phyloP scores from a whole-genome alignment of 1,140 invertebrate genomes.

The Pissodes strobi region DNA sequence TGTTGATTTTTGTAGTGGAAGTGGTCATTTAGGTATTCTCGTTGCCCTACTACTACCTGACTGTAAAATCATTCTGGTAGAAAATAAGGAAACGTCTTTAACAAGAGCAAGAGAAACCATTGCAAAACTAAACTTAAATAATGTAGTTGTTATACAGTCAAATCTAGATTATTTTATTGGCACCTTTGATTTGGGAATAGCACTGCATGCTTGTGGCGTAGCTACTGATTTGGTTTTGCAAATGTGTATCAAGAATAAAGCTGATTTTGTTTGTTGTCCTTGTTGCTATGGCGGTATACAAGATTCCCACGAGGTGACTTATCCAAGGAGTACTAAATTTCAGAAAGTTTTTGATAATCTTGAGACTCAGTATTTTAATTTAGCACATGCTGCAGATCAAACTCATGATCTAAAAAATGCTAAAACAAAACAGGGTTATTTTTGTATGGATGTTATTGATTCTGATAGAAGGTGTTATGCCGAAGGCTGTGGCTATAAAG shows the following conservation, averaged over 20 bases:
- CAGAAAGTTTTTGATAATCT: slow-evolving; percentile 39
- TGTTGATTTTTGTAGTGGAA: slow-evolving; percentile 94
- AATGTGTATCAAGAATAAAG: slow-evolving; percentile 75
- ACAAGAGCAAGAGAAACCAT: slow-evolving; percentile 74
- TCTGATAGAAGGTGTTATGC: slow-evolving; percentile 79
- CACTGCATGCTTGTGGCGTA: slow-evolving; percentile 91
- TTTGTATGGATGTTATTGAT: slow-evolving; percentile 88
- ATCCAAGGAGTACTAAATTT: slow-evolving; percentile 71
- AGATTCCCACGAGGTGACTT: slow-evolving; percentile 71
- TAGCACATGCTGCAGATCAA: slow-evolving; percentile 89
- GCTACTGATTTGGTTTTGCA: slow-evolving; percentile 91
- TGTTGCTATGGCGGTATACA: slow-evolving; percentile 93
- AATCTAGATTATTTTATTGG: slow-evolving; percentile 85
- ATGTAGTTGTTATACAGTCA: slow-evolving; percentile 83
- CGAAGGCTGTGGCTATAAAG: slow-evolving; percentile 73
- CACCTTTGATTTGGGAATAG: slow-evolving; percentile 80
- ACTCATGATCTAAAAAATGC: slow-evolving; percentile 73
- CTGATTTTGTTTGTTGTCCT: slow-evolving; percentile 88
- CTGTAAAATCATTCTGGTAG: slow-evolving; percentile 79
- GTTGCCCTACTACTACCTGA: slow-evolving; percentile 79
- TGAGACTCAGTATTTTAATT: slow-evolving; percentile 66
- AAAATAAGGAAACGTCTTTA: slow-evolving; percentile 91
- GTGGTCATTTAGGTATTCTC: slow-evolving; percentile 89
- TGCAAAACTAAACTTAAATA: slow-evolving; percentile 68
- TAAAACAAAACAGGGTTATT: slow-evolving; percentile 73